phyloP scores from a whole-genome alignment of 2,113 vertebrate genomes.

The Ochotona curzoniae region DNA sequence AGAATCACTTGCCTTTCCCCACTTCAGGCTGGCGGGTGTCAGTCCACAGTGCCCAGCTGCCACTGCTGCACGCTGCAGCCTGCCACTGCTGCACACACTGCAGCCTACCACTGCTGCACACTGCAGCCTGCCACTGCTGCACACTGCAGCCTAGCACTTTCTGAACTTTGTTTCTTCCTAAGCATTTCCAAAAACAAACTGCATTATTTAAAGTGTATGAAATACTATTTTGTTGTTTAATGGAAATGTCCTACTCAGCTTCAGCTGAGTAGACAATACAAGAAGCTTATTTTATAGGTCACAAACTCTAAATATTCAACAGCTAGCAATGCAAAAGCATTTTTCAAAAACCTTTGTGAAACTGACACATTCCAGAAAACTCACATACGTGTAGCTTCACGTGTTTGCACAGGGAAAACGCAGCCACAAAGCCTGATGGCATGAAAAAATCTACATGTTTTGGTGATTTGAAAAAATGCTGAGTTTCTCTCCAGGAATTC shows the following conservation, averaged over 20 bases:
- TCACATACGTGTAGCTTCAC: neutral
- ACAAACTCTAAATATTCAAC: slow-evolving; percentile 17
- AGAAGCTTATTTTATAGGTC: neutral
- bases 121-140: neutral
- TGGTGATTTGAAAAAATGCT: neutral
- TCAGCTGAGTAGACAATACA: neutral
- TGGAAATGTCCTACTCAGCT: neutral
- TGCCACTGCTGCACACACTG: neutral
- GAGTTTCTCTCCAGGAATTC: neutral
- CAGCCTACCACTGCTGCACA: neutral
- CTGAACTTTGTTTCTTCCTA: neutral
- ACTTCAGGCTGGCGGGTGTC: too few relatives aligned
- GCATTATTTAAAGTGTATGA: neutral
- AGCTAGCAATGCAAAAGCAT: neutral
- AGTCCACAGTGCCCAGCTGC: too few relatives aligned
- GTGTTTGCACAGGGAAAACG: neutral
- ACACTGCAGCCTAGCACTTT: neutral
- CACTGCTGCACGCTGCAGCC: neutral
- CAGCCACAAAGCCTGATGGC: neutral
- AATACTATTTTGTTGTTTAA: neutral
- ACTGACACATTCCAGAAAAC: neutral
- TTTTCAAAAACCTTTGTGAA: slow-evolving; percentile 23
- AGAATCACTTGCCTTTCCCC: too few relatives aligned
- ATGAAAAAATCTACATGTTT: neutral
- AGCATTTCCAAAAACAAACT: neutral